These are phyloP conservation scores for Glaucomys volans DNA, from an alignment of 2,113 vertebrate species.

Conservation along the genomic window DNA sequence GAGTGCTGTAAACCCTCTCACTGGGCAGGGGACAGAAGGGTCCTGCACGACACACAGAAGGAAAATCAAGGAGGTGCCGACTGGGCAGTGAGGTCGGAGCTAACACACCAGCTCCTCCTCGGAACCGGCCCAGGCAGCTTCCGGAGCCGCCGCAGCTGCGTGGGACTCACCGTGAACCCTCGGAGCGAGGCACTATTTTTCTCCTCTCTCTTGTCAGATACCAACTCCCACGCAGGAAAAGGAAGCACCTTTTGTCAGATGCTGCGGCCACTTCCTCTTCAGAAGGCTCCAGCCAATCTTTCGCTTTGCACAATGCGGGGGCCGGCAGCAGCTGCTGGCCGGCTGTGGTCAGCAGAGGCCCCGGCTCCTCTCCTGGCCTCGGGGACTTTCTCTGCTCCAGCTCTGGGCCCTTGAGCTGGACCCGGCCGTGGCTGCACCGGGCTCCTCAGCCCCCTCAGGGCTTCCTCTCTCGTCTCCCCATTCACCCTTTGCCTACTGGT, in stretches of 20 bases:
- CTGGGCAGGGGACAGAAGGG: background rate
- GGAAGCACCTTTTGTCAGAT: slow-evolving; percentile 87
- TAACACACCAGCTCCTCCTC: background rate
- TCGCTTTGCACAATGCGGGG: slow-evolving; percentile 62
- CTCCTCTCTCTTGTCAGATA: slow-evolving; percentile 81
- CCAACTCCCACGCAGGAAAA: slow-evolving; percentile 88
- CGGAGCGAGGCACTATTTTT: slow-evolving; percentile 56
- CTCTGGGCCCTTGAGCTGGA: background rate
- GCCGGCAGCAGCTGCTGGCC: slow-evolving; percentile 50
- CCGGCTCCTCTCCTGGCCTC: background rate
- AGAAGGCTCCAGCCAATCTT: slow-evolving; percentile 69
- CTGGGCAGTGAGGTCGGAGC: background rate
- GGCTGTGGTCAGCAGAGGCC: accelerated
- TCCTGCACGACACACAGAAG: background rate
- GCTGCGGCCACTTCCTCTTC: slow-evolving; percentile 88
- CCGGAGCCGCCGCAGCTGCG: slow-evolving; percentile 56
- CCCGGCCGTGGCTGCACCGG: background rate
- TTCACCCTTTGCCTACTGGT: background rate
- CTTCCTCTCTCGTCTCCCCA: accelerated
- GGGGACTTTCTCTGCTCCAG: background rate
- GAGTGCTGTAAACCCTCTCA: background rate
- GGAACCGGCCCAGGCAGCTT: background rate
- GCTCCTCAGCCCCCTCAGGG: background rate
- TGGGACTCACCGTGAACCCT: slow-evolving; percentile 43
- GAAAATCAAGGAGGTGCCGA: background rate